Percentiles rank a stretch among this genome's conserved stretches.
Evolutionary conservation across 2,888 invertebrate genomes (phyloP).

Genomic region (Papilio protenor): DNA sequence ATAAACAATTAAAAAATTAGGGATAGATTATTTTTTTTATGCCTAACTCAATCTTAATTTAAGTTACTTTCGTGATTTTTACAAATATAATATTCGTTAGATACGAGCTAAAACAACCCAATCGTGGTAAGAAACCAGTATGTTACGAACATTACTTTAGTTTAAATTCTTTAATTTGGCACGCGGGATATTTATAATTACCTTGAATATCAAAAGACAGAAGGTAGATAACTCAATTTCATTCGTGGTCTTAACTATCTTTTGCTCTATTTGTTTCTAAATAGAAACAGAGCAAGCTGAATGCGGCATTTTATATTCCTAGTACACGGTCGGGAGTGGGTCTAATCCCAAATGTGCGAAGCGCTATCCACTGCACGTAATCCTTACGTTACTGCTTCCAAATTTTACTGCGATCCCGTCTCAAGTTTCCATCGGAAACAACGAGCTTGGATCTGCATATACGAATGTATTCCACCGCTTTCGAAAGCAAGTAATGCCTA

Average conservation of each 20-base stretch:
- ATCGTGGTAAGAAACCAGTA: too few relatives aligned
- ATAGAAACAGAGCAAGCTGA: constrained; percentile 26
- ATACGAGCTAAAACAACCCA: too few relatives aligned
- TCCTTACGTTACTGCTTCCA: constrained; percentile 26
- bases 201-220: background rate
- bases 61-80: too few relatives aligned
- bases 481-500: constrained; percentile 12
- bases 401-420: constrained; percentile 38
- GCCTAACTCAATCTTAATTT: background rate
- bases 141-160: too few relatives aligned
- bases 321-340: constrained; percentile 9
- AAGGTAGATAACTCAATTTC: background rate
- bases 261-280: constrained; percentile 23
- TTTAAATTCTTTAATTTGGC: background rate
- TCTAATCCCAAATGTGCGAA: constrained; percentile 34
- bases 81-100: too few relatives aligned
- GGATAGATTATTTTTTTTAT: too few relatives aligned
- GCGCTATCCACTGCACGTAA: constrained; percentile 32
- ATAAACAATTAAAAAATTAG: too few relatives aligned
- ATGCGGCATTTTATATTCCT: constrained; percentile 27
- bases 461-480: constrained; percentile 14
- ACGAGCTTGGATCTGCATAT: constrained; percentile 31
- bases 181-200: background rate
- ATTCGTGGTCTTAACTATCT: background rate
- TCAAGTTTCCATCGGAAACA: constrained; percentile 24